Evolutionary conservation across 2,888 invertebrate species (phyloP).

Genomic region (Drosophila longiperda): DNA sequence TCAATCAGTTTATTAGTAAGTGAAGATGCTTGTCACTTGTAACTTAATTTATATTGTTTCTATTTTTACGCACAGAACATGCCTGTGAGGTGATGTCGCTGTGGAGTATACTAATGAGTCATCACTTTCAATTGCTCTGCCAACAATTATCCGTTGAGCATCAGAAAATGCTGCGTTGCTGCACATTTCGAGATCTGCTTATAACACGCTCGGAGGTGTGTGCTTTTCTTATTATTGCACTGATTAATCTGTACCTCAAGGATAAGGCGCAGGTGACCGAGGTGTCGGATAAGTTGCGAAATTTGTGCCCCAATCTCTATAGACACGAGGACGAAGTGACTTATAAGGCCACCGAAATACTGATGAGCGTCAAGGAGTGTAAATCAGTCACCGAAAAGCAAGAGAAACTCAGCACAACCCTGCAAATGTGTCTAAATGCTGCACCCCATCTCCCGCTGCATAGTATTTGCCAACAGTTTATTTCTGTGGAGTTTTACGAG

Average conservation of each 20-base stretch:
- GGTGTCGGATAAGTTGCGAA: slow-evolving; percentile 93
- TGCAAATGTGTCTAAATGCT: slow-evolving; percentile 94
- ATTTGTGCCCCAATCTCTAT: slow-evolving; percentile 97
- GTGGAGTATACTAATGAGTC: slow-evolving; percentile 96
- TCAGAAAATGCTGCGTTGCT: slow-evolving; percentile 87
- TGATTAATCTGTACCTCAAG: slow-evolving; percentile 96
- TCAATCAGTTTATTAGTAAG: slow-evolving; percentile 89
- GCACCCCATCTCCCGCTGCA: slow-evolving; percentile 94
- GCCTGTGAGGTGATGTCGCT: slow-evolving; percentile 95
- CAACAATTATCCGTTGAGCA: slow-evolving; percentile 89
- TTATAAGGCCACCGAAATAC: slow-evolving; percentile 96
- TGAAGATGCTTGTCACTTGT: slow-evolving; percentile 26
- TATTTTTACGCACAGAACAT: slow-evolving; percentile 85
- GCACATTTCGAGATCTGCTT: slow-evolving; percentile 86
- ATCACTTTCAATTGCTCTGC: slow-evolving; percentile 94
- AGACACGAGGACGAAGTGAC: slow-evolving; percentile 97
- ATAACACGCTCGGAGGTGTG: slow-evolving; percentile 87
- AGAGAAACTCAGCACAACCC: slow-evolving; percentile 90
- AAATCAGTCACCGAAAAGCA: slow-evolving; percentile 91
- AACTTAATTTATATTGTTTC: not conserved
- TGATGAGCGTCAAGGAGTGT: slow-evolving; percentile 92
- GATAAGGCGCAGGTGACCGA: slow-evolving; percentile 98
- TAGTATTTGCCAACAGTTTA: slow-evolving; percentile 93
- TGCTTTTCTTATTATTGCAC: slow-evolving; percentile 91
- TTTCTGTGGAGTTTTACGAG: slow-evolving; percentile 92